Base-by-base conservation (phyloP, 2,888 invertebrate genomes). In the Syritta pipiens region DNA sequence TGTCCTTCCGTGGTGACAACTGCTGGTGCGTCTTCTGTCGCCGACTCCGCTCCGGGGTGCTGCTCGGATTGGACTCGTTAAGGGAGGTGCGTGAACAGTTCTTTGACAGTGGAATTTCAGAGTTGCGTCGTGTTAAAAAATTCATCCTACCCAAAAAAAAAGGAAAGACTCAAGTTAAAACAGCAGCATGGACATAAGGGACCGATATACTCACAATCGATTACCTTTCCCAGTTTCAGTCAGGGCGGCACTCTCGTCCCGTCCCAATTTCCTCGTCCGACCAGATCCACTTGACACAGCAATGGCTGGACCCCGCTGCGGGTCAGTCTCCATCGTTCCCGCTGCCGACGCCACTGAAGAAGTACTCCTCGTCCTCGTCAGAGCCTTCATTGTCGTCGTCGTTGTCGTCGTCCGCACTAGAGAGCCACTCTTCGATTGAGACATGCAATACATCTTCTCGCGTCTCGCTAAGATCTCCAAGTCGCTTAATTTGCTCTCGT, bases 391-490 rank as follows among this genome's bases (percentile, higher is more conserved):
- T 81, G 72, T 72, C 62, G 72, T 81, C 81, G 79, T 84, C 84
- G 81, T 84, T 85, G 81, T 86, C 84, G 81, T 84, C 85, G 81
- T 86, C 86, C 76, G 88, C 86, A 82, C 88, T 88, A 83, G 88
- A 85, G 84, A 88, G 86, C 88, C 88, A 88, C 86, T 89, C 89
- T 84, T 89, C 89, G 84, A 88, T 88, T 88, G 89, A 88, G 88
- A 89, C 88, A 86, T 89, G 89, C 85, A 89, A 77, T 86, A 89
- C 85, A 86, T 89, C 89, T 88, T 89, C 88, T 89, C 89, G 83
- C 86, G 89, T 86, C 85, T 89, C 88, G 92, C 92, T 90, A 92
- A 90, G 89, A 92, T 91, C 89, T 92, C 92, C 91, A 92, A 91
- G 91, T 92, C 92, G 90, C 90, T 91, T 90, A 89, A 86, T 84